Evolutionary conservation across 2,113 vertebrate genomes (phyloP).

Genomic region (Bungarus multicinctus): DNA sequence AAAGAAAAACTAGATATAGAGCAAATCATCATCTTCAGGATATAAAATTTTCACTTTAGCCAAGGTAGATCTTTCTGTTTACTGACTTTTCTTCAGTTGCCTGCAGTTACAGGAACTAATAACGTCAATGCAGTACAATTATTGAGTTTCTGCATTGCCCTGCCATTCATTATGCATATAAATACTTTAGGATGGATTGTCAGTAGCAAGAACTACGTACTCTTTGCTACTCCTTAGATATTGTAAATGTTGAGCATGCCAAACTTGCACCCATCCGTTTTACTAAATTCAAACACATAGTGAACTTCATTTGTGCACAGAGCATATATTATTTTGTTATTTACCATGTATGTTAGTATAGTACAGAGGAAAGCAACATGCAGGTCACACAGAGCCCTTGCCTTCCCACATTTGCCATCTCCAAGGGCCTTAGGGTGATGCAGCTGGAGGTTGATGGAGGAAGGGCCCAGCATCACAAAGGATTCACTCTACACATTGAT

Average conservation of each 20-base stretch:
- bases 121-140: background rate
- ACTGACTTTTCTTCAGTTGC: background rate
- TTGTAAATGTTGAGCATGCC: background rate
- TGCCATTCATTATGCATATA: background rate
- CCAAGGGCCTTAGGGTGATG: background rate
- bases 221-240: background rate
- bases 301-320: background rate
- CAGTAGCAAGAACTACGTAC: background rate
- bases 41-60: background rate
- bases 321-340: background rate
- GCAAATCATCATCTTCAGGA: background rate
- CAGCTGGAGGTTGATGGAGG: background rate
- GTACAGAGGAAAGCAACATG: background rate
- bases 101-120: background rate
- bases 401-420: background rate
- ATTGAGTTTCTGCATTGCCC: background rate
- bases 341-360: background rate
- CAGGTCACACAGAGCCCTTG: background rate
- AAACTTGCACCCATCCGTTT: background rate
- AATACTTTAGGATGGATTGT: background rate
- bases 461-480: background rate
- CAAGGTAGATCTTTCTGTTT: background rate
- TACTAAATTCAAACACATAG: background rate
- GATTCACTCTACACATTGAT: background rate
- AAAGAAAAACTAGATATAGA: background rate